These are phyloP conservation scores for Pyrrhura leucotis DNA, from an alignment of 2,797 vertebrate species.

Conservation along the genomic window DNA sequence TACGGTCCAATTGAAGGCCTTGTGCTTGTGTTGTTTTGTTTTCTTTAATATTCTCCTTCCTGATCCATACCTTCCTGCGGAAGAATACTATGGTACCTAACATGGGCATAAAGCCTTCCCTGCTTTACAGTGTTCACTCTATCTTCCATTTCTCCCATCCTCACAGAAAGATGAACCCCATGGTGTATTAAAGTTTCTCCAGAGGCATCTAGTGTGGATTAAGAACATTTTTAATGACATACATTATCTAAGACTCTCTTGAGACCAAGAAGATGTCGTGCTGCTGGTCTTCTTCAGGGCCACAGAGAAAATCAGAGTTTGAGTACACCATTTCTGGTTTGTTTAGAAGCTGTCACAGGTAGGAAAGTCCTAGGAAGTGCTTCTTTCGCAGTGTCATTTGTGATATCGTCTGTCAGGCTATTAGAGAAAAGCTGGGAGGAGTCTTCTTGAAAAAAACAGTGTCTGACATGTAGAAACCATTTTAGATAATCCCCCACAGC, in stretches of 20 bases:
- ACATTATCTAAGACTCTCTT: not conserved
- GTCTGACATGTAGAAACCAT: not conserved
- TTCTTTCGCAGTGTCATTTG: not conserved
- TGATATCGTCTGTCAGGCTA: not conserved
- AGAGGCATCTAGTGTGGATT: not conserved
- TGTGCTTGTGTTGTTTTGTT: not conserved
- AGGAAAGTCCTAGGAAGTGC: not conserved
- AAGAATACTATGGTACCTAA: not conserved
- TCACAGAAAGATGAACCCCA: not conserved
- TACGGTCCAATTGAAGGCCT: not conserved
- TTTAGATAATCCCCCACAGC: not conserved
- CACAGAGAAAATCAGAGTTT: not conserved
- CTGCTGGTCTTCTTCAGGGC: not conserved
- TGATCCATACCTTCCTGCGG: not conserved
- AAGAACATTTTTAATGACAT: not conserved
- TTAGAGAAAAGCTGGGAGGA: not conserved
- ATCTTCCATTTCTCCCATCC: not conserved
- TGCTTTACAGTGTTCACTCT: not conserved
- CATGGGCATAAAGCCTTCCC: not conserved
- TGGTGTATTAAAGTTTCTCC: not conserved
- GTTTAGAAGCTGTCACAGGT: not conserved
- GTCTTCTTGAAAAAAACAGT: not conserved
- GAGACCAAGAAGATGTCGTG: not conserved
- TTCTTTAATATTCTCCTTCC: not conserved
- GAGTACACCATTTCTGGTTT: not conserved